Conservation (phyloP, 2,888 invertebrate genomes). For the Blera fallax region DNA sequence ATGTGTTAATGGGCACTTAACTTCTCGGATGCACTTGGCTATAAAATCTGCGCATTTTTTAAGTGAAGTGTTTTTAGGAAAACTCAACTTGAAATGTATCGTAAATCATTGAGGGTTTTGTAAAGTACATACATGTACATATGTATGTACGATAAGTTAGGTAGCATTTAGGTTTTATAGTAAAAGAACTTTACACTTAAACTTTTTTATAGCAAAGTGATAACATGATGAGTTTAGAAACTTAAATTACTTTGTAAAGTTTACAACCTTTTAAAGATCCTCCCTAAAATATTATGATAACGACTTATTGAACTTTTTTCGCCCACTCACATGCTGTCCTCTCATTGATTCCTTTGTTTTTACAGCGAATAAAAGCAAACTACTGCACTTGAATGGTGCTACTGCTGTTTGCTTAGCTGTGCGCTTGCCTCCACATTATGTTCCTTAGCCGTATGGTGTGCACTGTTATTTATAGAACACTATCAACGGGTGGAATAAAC, state of each 20-base stretch:
- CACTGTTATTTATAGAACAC: conserved; percentile 64
- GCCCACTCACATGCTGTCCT: neutral
- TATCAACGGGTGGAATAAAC: conserved; percentile 66
- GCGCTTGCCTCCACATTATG: conserved; percentile 11
- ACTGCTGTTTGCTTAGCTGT: conserved; percentile 29
- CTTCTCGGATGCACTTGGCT: neutral
- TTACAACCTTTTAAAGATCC: neutral
- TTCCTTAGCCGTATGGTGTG: conserved; percentile 47
- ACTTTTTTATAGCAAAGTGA: neutral
- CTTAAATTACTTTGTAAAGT: neutral
- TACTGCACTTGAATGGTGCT: conserved; percentile 50
- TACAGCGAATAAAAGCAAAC: conserved; percentile 27
- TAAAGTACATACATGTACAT: neutral
- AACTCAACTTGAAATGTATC: neutral
- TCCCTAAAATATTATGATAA: conserved; percentile 5
- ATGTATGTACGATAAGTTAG: neutral
- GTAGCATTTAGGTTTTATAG: neutral
- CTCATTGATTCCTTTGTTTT: conserved; percentile 22
- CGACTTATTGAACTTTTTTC: conserved; percentile 27
- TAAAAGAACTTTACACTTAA: neutral
- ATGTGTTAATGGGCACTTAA: neutral
- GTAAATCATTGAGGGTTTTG: neutral
- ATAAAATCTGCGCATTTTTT: neutral
- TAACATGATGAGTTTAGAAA: neutral
- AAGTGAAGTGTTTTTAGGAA: neutral